Base-by-base conservation (phyloP, 2,113 vertebrate genomes). In the Pluvianellus socialis region DNA sequence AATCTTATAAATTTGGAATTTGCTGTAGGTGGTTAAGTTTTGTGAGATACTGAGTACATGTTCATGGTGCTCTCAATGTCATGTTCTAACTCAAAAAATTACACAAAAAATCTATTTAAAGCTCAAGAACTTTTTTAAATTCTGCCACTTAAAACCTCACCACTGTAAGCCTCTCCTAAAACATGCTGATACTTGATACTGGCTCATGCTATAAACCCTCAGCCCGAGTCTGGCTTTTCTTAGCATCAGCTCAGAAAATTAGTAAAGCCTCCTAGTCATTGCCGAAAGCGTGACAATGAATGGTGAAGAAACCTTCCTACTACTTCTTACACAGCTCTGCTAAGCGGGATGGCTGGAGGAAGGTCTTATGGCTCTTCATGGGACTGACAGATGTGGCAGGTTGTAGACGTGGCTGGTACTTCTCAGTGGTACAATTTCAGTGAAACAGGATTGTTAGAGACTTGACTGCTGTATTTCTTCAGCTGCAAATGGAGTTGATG, bases 1-100 rank as follows among this genome's bases (percentile, higher is more conserved):
- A 81, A 38, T 45, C n/a, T 67, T 66, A 70, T 42, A 89, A 67
- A 87, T 87, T 92, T 92, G 49, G 56, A 77, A 85, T 72, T 85
- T 94, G 17, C n/a, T 55, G 26, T 75, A 81, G 56, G 49, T 85
- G 40, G 52, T 38, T 88, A 92, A 40, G 49, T 86, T 84, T 81
- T 90, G 2, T 94, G 73, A 97, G 85, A 84, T 33, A 42, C n/a
- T 82, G 38, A 27, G 35, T 83, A 66, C 9, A 45, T 38, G 38
- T 38, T 38, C 38, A 38, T 38, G 38, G 38, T 38, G 9, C 38
- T 38, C 35, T 89, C 42, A 62, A 33, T 91, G 55, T 84, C 1
- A 0, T 94, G 53, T 94, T 86, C 72, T 70, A 84, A 86, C 21
- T 80, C 68, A 74, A 71, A 79, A 66, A 79, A 66, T 22, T 40